These are phyloP conservation scores for Ceratina japonica DNA, from an alignment of 1,140 invertebrate genomes.

Conservation along the genomic window DNA sequence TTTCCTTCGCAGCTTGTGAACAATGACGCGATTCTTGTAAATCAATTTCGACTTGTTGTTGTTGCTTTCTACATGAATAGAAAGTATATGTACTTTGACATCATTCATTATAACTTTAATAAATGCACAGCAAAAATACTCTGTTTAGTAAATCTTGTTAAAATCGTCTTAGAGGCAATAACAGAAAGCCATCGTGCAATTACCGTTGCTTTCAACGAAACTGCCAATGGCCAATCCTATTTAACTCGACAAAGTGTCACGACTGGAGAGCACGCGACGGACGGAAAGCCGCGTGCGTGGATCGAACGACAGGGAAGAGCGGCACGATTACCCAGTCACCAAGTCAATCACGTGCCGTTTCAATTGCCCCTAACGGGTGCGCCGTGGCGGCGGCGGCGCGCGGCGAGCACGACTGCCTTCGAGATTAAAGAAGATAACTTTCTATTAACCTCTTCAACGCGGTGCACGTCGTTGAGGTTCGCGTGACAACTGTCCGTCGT, in stretches of 20 bases:
- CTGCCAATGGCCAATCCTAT: too few relatives aligned
- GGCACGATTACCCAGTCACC: slow-evolving; percentile 21
- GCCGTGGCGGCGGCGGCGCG: slow-evolving; percentile 17
- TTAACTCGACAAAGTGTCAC: background rate
- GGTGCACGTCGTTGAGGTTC: slow-evolving; percentile 13
- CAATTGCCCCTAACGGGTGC: slow-evolving; percentile 34
- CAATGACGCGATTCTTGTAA: too few relatives aligned
- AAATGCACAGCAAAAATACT: too few relatives aligned
- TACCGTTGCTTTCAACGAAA: background rate
- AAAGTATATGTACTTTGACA: too few relatives aligned
- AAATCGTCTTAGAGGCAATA: too few relatives aligned
- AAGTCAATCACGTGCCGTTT: slow-evolving; percentile 39
- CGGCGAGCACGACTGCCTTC: slow-evolving; percentile 48
- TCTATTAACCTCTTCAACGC: slow-evolving; percentile 43
- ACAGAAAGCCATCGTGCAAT: background rate
- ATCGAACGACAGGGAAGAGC: background rate
- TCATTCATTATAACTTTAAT: too few relatives aligned
- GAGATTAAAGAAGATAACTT: slow-evolving; percentile 52
- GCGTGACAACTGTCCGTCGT: slow-evolving; percentile 42
- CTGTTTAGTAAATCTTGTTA: too few relatives aligned
- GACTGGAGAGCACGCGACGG: slow-evolving; percentile 15
- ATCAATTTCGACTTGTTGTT: background rate
- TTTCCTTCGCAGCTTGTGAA: too few relatives aligned
- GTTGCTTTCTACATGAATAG: background rate
- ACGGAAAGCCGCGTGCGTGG: background rate